Conservation (phyloP, 2,113 vertebrate species). For the Redunca redunca region DNA sequence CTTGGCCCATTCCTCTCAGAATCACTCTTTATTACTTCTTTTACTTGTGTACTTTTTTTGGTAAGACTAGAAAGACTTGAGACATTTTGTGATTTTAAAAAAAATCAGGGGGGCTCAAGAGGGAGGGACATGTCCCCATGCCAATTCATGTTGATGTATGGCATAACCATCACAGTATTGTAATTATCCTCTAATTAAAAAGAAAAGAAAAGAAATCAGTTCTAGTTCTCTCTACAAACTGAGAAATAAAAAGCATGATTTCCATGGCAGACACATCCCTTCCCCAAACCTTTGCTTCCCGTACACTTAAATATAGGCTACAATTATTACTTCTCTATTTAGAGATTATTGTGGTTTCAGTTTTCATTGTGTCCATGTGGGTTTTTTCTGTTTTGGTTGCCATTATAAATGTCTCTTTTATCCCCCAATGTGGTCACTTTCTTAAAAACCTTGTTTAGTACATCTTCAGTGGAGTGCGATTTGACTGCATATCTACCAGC, state of each 20-base stretch:
- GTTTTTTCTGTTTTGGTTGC: conserved; percentile 71
- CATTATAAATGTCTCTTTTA: conserved; percentile 71
- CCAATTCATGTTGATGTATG: neutral
- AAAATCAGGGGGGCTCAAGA: neutral
- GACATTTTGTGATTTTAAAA: neutral
- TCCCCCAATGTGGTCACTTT: conserved; percentile 60
- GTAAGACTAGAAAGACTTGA: neutral
- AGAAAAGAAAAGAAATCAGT: conserved; percentile 28
- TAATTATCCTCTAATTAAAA: neutral
- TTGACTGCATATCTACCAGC: neutral
- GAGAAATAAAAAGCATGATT: conserved; percentile 8
- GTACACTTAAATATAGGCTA: conserved; percentile 37
- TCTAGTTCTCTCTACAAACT: conserved; percentile 34
- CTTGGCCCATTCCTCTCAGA: neutral
- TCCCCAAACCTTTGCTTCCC: conserved; percentile 31
- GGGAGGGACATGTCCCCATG: neutral
- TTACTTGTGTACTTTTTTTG: neutral
- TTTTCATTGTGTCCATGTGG: conserved; percentile 77
- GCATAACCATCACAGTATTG: neutral
- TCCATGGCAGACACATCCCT: neutral
- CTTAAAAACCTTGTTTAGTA: conserved; percentile 72
- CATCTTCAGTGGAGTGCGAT: conserved; percentile 1
- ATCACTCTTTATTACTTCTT: neutral
- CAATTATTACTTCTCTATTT: conserved; percentile 75
- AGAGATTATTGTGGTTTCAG: conserved; percentile 74